These are phyloP conservation scores for Ochropleura plecta DNA, from an alignment of 2,888 invertebrate genomes.

Conservation along the genomic window DNA sequence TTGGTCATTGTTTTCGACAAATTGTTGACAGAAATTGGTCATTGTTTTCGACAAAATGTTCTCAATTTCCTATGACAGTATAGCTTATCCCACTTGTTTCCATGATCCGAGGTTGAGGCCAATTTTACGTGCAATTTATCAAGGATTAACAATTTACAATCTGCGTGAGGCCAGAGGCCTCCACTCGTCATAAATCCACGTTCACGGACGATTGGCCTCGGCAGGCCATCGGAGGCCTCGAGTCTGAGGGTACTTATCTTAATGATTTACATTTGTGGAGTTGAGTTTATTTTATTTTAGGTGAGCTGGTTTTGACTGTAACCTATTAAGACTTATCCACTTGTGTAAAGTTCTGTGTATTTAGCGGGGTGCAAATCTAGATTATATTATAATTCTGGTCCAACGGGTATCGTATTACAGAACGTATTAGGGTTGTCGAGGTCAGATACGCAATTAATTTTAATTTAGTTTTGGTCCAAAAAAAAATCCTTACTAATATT, in stretches of 20 bases:
- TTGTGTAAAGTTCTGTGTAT: background rate
- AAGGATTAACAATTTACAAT: constrained; percentile 68
- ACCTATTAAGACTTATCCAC: background rate
- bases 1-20: background rate
- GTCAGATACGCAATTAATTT: too few species aligned
- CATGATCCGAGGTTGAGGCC: constrained; percentile 26
- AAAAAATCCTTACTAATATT: too few species aligned
- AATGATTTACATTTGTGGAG: constrained; percentile 58
- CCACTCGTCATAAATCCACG: constrained; percentile 65
- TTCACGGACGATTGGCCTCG: constrained; percentile 57
- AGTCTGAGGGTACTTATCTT: constrained; percentile 55
- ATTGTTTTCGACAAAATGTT: too few species aligned
- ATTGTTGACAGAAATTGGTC: background rate
- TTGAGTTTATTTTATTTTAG: constrained; percentile 37
- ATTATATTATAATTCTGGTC: background rate
- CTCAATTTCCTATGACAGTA: constrained; percentile 4
- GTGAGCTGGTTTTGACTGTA: background rate
- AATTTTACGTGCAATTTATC: constrained; percentile 67
- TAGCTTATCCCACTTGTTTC: constrained; percentile 40
- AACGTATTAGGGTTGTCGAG: too few species aligned
- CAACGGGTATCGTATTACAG: too few species aligned
- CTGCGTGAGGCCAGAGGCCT: constrained; percentile 55
- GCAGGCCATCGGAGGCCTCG: constrained; percentile 35
- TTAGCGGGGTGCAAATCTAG: background rate
- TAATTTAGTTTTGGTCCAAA: too few species aligned